Evolutionary conservation across 1,140 invertebrate genomes (phyloP).

Genomic region (Chelonus insularis): DNA sequence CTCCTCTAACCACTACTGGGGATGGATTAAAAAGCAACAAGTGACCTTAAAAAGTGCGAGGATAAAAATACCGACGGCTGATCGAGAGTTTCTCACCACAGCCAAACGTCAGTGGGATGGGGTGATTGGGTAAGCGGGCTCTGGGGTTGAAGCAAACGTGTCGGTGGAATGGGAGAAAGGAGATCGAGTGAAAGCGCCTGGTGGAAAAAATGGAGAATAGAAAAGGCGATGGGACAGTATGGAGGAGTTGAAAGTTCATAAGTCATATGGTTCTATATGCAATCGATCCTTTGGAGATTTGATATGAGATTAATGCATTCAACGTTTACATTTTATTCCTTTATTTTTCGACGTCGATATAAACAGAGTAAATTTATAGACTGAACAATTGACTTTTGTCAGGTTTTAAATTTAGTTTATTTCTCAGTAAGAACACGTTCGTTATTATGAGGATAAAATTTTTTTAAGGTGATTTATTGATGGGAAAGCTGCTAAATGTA

Average conservation of each 20-base stretch:
- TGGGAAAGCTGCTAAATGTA: too few relatives aligned
- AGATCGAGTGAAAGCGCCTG: constrained; percentile 21
- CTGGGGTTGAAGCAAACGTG: constrained; percentile 42
- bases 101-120: constrained; percentile 36
- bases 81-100: constrained; percentile 54
- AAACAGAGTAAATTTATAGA: too few relatives aligned
- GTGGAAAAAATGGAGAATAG: constrained; percentile 8
- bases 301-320: not conserved
- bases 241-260: not conserved
- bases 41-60: constrained; percentile 57
- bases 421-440: too few relatives aligned
- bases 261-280: constrained; percentile 6
- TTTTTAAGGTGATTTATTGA: not conserved
- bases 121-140: constrained; percentile 47
- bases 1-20: constrained; percentile 30
- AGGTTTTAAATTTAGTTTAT: not conserved
- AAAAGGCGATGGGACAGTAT: not conserved
- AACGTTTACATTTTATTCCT: too few relatives aligned
- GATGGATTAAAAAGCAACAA: constrained; percentile 58
- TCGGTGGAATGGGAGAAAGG: constrained; percentile 19
- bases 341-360: too few relatives aligned
- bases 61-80: constrained; percentile 55
- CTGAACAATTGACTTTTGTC: too few relatives aligned
- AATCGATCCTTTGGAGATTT: not conserved
- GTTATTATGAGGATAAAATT: too few relatives aligned